Percentiles rank a stretch among this genome's conserved stretches.
Conservation (phyloP, 2,888 invertebrate species). For the Noctua pronuba region DNA sequence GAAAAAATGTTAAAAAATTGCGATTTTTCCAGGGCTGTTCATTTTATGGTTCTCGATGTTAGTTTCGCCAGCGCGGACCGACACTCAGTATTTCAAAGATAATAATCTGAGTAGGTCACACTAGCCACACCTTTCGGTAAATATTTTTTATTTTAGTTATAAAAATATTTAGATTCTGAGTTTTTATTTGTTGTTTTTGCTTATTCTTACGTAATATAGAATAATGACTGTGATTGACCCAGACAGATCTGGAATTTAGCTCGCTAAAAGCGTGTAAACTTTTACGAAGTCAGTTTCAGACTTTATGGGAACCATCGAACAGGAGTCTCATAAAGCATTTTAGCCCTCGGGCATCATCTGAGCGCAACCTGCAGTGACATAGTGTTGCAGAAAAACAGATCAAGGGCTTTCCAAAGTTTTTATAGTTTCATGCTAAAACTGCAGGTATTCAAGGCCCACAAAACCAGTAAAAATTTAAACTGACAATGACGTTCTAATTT, state of each 20-base stretch:
- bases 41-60: constrained; percentile 55
- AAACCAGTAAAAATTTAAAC: not conserved
- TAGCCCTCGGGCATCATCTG: not conserved
- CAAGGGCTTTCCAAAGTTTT: not conserved
- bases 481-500: not conserved
- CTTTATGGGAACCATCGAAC: not conserved
- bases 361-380: not conserved
- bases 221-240: no score
- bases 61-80: constrained; percentile 48
- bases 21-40: constrained; percentile 61
- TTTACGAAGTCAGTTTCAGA: not conserved
- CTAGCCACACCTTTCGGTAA: constrained; percentile 19
- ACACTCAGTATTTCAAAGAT: constrained; percentile 17
- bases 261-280: not conserved
- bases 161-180: not conserved
- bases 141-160: not conserved
- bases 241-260: not conserved
- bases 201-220: not conserved
- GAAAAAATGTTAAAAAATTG: constrained; percentile 66
- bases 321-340: not conserved
- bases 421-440: not conserved
- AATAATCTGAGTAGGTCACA: not conserved
- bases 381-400: not conserved
- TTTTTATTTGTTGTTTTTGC: not conserved
- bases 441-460: not conserved